Conservation (phyloP, 2,113 vertebrate species). For the Semnopithecus entellus region DNA sequence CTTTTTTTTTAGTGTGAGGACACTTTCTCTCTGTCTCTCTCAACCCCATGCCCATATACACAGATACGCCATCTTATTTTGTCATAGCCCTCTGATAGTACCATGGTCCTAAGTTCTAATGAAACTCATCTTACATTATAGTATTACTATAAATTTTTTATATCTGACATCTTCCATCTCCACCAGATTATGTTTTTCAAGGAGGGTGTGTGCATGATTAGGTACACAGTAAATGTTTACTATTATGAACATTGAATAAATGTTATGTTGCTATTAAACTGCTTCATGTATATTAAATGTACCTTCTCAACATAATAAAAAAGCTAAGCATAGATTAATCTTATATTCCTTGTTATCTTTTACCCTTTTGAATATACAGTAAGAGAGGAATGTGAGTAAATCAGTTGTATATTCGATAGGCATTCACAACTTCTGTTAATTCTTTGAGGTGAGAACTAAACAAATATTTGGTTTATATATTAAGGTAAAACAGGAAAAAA, state of each 20-base stretch:
- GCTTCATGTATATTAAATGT: neutral
- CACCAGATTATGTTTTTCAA: neutral
- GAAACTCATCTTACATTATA: neutral
- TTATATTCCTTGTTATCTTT: neutral
- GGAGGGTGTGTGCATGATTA: neutral
- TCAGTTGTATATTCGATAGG: neutral
- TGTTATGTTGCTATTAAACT: neutral
- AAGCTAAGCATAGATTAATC: neutral
- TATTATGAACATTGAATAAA: neutral
- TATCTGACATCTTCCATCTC: neutral
- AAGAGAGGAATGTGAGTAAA: neutral
- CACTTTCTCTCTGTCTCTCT: no score
- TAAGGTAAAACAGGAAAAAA: slow-evolving; percentile 1
- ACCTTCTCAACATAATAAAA: neutral
- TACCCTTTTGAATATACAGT: neutral
- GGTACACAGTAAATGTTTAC: neutral
- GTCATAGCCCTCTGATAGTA: neutral
- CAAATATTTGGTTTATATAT: slow-evolving; percentile 34
- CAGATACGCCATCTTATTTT: neutral
- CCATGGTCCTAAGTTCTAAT: neutral
- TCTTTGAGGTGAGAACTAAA: neutral
- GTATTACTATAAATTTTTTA: neutral
- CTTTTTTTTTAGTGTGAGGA: neutral
- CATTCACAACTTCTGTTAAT: slow-evolving; percentile 26
- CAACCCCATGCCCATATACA: neutral